Evolutionary conservation across 2,797 vertebrate species (phyloP).

Genomic region (Bryconaethiops microstoma): DNA sequence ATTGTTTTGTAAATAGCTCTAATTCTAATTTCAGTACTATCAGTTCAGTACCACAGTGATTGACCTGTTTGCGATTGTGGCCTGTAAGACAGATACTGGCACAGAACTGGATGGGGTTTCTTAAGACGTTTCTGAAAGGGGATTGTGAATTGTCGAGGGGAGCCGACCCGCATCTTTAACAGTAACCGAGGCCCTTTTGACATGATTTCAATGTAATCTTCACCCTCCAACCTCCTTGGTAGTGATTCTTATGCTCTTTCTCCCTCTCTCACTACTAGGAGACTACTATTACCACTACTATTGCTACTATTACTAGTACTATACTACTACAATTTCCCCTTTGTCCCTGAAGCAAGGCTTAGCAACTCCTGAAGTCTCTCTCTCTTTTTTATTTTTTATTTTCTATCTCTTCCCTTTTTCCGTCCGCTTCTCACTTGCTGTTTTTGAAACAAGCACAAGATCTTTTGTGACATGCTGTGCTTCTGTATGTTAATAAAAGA

Average conservation of each 20-base stretch:
- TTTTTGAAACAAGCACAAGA: slow-evolving; percentile 88
- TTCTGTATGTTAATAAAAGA: slow-evolving; percentile 92
- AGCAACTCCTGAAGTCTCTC: slow-evolving; percentile 65
- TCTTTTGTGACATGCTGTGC: slow-evolving; percentile 87
- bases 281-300: slow-evolving; percentile 52
- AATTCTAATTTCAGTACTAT: slow-evolving; percentile 50
- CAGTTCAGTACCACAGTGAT: slow-evolving; percentile 29
- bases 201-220: slow-evolving; percentile 58
- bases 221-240: slow-evolving; percentile 56
- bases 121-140: slow-evolving; percentile 31
- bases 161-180: slow-evolving; percentile 66
- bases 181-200: slow-evolving; percentile 61
- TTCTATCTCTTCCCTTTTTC: slow-evolving; percentile 54
- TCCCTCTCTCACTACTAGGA: slow-evolving; percentile 60
- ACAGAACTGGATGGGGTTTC: slow-evolving; percentile 15
- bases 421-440: slow-evolving; percentile 71
- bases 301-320: slow-evolving; percentile 54
- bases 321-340: slow-evolving; percentile 55
- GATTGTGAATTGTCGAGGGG: slow-evolving; percentile 20
- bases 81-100: slow-evolving; percentile 25
- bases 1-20: slow-evolving; percentile 64
- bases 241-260: slow-evolving; percentile 61
- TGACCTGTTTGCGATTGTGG: slow-evolving; percentile 39
- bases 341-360: slow-evolving; percentile 73
- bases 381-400: slow-evolving; percentile 49